A percentile compares a stretch with the other conserved stretches of the same genome.
Conservation (phyloP, 2,888 invertebrate species). For the Drosophila mimetica region DNA sequence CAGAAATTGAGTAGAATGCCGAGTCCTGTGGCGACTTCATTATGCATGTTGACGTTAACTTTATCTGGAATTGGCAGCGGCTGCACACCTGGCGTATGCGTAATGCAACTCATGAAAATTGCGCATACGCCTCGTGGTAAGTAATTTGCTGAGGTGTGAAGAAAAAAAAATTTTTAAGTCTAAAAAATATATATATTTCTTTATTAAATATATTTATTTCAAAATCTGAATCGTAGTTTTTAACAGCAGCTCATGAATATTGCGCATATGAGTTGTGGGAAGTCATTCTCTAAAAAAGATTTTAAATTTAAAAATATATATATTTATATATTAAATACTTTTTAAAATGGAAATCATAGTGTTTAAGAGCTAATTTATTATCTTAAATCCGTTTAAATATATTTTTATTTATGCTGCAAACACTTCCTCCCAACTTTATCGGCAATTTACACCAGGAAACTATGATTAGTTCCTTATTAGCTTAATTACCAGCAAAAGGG, state of each 20-base stretch:
- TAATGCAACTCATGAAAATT: constrained; percentile 48
- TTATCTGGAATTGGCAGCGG: constrained; percentile 10
- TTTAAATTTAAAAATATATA: not conserved
- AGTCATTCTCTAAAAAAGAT: too few species aligned
- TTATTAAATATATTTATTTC: not conserved
- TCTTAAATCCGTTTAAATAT: not conserved
- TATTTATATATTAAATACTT: not conserved
- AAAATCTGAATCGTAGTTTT: not conserved
- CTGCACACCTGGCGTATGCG: constrained; percentile 62
- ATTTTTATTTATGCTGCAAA: not conserved
- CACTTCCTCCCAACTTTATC: constrained; percentile 20
- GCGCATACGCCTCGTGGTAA: constrained; percentile 42
- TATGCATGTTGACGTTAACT: constrained; percentile 23
- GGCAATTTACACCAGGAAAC: constrained; percentile 27
- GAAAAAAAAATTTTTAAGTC: too few species aligned
- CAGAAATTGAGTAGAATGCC: constrained; percentile 18
- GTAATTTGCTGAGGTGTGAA: not conserved
- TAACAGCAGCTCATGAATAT: constrained; percentile 37
- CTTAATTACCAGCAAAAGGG: constrained; percentile 27
- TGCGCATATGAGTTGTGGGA: constrained; percentile 45
- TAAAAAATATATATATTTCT: not conserved
- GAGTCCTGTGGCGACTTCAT: constrained; percentile 41
- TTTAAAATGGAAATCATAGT: not conserved
- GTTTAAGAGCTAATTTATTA: not conserved
- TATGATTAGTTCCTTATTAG: constrained; percentile 35